Conservation (phyloP, 2,113 vertebrate genomes). For the Eulemur macaco region DNA sequence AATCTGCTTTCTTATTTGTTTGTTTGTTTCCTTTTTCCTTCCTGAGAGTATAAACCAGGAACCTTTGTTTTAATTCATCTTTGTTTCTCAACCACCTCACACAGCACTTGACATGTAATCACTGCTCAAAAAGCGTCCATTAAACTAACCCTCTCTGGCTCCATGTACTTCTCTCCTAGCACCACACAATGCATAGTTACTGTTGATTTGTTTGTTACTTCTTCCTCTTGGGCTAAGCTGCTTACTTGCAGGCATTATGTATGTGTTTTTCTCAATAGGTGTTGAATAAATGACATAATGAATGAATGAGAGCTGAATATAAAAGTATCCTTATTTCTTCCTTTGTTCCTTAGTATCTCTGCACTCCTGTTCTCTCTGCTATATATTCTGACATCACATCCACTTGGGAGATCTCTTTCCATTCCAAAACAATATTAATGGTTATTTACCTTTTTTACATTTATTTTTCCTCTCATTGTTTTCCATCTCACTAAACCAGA, state of each 20-base stretch:
- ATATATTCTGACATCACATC: neutral
- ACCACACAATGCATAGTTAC: neutral
- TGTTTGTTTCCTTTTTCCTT: neutral
- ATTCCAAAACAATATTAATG: neutral
- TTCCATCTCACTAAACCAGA: neutral
- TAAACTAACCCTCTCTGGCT: neutral
- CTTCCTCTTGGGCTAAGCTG: neutral
- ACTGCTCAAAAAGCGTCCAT: neutral
- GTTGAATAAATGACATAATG: neutral
- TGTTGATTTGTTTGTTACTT: neutral
- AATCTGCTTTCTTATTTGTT: neutral
- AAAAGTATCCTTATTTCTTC: neutral
- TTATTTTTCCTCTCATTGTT: neutral
- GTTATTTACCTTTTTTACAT: neutral
- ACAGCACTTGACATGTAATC: neutral
- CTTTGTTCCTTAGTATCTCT: neutral
- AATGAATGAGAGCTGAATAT: neutral
- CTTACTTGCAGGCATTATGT: neutral
- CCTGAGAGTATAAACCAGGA: neutral
- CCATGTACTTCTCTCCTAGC: neutral
- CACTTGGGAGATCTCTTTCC: neutral
- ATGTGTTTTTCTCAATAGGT: neutral
- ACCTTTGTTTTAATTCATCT: slow-evolving; percentile 2
- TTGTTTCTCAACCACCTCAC: neutral
- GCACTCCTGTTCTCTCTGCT: neutral